Base-by-base conservation (phyloP, 2,113 vertebrate genomes). In the Tachysurus vachellii region DNA sequence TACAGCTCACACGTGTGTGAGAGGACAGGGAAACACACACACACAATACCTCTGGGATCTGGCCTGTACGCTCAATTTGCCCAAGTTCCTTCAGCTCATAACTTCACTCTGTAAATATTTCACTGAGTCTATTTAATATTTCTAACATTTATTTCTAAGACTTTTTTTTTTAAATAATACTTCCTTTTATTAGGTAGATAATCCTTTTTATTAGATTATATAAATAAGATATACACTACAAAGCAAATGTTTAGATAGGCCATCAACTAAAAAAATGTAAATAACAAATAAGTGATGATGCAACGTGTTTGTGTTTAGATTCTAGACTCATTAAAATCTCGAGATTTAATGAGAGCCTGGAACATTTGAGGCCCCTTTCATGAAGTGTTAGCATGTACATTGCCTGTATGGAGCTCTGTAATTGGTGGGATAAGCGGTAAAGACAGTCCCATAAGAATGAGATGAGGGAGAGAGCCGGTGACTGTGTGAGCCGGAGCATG, bases 1-100 rank as follows among this genome's bases (percentile, higher is more conserved):
- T 87, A 73, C 71, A 83, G 50, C 79, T 85, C 88, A 90, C 66
- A 89, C 86, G 57, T 56, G 88, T 54, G 71, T 70, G 80, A 50
- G 59, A 28, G 76, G 61, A 68, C 42, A 6, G 75, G 75, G 13
- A 11, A 4, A 56, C 11, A 36, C 2, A 26, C 1, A 26, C 8
- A 6, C 13, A 21, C 36, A 84, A 80, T 62, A 68, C 85, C 44
- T 47, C 73, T 80, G 85, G 81, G 82, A 80, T 53, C 66, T 57
- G 56, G 66, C 56, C 75, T 86, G 62, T 80, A 86, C 50, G 61
- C 85, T 86, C 85, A 86, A 86, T 86, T 81, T 86, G 23, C 79
- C 68, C 23, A 28, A 81, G 79, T 50, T 85, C 77, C 66, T 53
- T 50, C 81, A 75, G 64, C 28, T 36, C 66, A 26, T 57, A 50